These are phyloP conservation scores for Erpornis zantholeuca DNA, from an alignment of 2,113 vertebrate genomes.

Conservation along the genomic window DNA sequence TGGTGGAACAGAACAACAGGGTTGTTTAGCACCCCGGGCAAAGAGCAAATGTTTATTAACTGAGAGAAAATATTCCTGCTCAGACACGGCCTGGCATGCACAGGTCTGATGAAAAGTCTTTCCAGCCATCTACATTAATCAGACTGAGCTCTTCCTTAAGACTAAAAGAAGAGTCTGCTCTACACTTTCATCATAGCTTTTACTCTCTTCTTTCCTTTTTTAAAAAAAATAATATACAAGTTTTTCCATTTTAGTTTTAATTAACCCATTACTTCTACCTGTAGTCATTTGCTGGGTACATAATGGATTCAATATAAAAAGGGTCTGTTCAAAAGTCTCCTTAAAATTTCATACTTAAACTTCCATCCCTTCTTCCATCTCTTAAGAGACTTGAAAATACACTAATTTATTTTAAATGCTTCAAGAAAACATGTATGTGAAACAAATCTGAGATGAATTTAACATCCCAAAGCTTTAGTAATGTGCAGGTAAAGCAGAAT, in stretches of 20 bases:
- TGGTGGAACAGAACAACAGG: neutral
- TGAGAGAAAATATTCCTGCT: slow-evolving; percentile 23
- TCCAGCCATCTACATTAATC: neutral
- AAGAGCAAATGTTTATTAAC: slow-evolving; percentile 49
- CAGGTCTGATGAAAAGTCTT: neutral
- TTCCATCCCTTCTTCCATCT: neutral
- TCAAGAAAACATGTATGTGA: neutral
- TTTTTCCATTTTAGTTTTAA: neutral
- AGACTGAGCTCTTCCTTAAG: neutral
- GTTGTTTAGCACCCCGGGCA: slow-evolving; percentile 30
- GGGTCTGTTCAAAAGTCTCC: neutral
- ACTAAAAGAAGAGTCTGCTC: neutral
- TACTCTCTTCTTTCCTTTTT: neutral
- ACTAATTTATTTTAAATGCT: neutral
- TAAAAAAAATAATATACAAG: neutral
- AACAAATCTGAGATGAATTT: neutral
- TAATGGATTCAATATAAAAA: neutral
- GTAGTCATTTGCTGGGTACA: neutral
- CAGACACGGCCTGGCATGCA: slow-evolving; percentile 26
- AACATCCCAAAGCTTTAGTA: neutral
- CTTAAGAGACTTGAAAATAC: neutral
- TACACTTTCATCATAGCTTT: neutral
- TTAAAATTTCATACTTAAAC: neutral
- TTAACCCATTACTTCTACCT: neutral
- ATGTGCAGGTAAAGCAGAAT: neutral